A percentile compares a stretch with the other conserved stretches of the same genome.
These are phyloP conservation scores for Linyphia triangularis DNA, from an alignment of 2,888 invertebrate genomes.

Conservation along the genomic window DNA sequence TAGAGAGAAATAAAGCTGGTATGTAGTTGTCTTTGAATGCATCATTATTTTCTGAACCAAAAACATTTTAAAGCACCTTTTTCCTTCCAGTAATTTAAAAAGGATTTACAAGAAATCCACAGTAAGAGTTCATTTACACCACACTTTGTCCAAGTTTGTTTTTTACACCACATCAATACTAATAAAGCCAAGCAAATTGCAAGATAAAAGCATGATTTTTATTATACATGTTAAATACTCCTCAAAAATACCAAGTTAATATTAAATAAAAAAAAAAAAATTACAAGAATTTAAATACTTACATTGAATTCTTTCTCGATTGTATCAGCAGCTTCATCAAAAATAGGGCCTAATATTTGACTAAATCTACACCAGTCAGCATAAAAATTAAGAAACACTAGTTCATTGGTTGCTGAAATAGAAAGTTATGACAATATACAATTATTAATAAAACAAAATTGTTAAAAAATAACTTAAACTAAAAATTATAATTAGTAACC, in stretches of 20 bases:
- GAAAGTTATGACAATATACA: background rate
- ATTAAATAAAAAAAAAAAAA: background rate
- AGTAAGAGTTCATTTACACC: too few relatives aligned
- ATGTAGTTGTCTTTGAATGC: too few relatives aligned
- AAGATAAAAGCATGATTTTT: too few relatives aligned
- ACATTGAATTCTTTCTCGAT: slow-evolving; percentile 86
- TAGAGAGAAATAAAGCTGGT: too few relatives aligned
- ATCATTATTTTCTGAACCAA: too few relatives aligned
- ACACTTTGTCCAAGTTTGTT: too few relatives aligned
- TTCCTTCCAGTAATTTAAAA: too few relatives aligned
- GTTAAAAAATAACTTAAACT: background rate
- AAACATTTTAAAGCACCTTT: too few relatives aligned
- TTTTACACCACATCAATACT: too few relatives aligned
- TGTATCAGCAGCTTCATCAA: slow-evolving; percentile 95
- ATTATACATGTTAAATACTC: background rate
- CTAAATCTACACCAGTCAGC: slow-evolving; percentile 99
- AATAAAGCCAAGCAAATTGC: too few relatives aligned
- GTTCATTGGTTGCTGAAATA: slow-evolving; percentile 89
- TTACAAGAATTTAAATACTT: slow-evolving; percentile 76
- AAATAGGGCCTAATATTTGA: slow-evolving; percentile 96
- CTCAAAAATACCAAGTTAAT: background rate
- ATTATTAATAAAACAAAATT: slow-evolving; percentile 1
- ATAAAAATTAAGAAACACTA: slow-evolving; percentile 99
- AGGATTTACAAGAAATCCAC: too few relatives aligned
- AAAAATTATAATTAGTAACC: too few relatives aligned